A percentile compares a stretch with the other conserved stretches of the same genome.
These are phyloP conservation scores for Albula goreensis DNA, from an alignment of 2,113 vertebrate species.

Conservation along the genomic window DNA sequence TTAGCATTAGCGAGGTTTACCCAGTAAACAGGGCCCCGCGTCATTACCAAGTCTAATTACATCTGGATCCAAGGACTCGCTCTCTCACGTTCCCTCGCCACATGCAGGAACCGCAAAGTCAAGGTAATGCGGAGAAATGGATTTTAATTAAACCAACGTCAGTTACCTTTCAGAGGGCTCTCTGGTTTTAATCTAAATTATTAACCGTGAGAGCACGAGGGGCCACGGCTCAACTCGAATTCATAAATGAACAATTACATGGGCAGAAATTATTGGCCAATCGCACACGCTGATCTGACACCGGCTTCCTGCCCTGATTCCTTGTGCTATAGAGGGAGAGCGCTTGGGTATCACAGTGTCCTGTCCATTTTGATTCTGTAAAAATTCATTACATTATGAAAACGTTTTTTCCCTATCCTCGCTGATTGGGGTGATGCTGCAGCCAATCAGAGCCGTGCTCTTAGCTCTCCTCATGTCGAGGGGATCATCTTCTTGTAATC, in stretches of 20 bases:
- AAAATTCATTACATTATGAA: background rate
- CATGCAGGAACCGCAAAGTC: conserved; percentile 56
- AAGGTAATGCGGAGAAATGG: conserved; percentile 48
- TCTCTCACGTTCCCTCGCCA: conserved; percentile 49
- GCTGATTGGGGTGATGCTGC: background rate
- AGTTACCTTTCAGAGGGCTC: conserved; percentile 56
- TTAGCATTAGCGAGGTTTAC: conserved; percentile 71
- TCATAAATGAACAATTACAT: conserved; percentile 21
- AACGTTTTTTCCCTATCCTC: background rate
- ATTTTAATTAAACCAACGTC: conserved; percentile 64
- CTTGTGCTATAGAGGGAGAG: background rate
- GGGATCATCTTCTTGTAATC: background rate
- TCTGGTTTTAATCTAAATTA: conserved; percentile 57
- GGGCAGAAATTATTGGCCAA: conserved; percentile 9
- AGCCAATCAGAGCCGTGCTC: background rate
- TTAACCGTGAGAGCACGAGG: conserved; percentile 41
- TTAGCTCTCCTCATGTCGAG: background rate
- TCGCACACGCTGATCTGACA: conserved; percentile 27
- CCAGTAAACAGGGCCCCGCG: conserved; percentile 72
- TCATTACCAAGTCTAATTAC: conserved; percentile 78
- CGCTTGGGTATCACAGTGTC: background rate
- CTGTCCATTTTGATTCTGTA: background rate
- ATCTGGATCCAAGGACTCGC: conserved; percentile 59
- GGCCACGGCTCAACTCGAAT: conserved; percentile 48
- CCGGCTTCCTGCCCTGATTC: background rate